Evolutionary conservation across 2,888 invertebrate genomes (phyloP), one percentile per base, ranked within the genome.

Genomic region (Microchrysa polita): DNA sequence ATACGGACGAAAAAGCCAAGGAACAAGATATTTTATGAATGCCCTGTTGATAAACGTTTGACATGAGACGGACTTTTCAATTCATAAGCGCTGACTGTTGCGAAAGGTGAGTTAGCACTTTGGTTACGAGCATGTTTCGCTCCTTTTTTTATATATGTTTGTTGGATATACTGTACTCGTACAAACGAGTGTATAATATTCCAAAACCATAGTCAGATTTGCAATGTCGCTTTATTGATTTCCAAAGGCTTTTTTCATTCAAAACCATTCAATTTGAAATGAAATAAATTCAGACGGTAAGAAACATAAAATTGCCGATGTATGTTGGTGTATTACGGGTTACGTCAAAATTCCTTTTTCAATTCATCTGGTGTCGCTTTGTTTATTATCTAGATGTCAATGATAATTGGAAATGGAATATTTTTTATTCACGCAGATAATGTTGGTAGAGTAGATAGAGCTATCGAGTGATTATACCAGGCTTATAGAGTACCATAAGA

Each of bases 31-130:
- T 75, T 75, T 75, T 75, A 75, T 75, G 75, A 75, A 75, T 75
- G 73, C 75, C 75, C 72, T 73, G 72, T 72, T 75, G 75, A 75
- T 75, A 75, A 75, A 75, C 75, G 74, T 74, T 75, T 76, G 76
- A 76, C 76, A 75, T 74, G 74, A 76, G 75, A 76, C 74, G 75
- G 76, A 76, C 76, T 76, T 76, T 75, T 76, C 76, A 75, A 76
- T 76, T 76, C 76, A 76, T 76, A 76, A 74, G 67, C 74, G 55
- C 65, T 76, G 76, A 76, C 76, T 76, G 75, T 57, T 75, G 71
- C 48, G 74, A 75, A 75, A 75, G 74, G 75, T 76, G 74, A 76
- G 74, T 76, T 76, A 76, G 76, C 76, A 76, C 76, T 73, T 67
- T 44, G 67, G 20, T 9, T 48, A 53, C 63, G 63, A 59, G 57